Base-by-base conservation (phyloP, 2,797 vertebrate species). In the Streptopelia turtur region DNA sequence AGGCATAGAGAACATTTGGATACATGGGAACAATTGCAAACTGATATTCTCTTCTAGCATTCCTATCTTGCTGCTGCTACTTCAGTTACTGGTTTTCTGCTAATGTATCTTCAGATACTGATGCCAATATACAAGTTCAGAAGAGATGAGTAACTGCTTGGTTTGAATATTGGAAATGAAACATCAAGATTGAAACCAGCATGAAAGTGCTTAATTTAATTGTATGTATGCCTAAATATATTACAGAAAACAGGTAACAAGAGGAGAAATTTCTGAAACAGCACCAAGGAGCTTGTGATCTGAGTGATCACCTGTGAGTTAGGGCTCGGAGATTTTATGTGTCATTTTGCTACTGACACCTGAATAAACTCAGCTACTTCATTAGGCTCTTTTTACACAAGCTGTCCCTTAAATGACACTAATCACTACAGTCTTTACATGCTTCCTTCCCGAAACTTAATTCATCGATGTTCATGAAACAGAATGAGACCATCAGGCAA, bases 291-390 rank as follows among this genome's bases (percentile, higher is more conserved):
- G 16, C 28, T 35, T 55, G 52, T 79, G 88, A 52, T 83, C 37
- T 85, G 61, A 78, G 21, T 14, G 41, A 74, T 70, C 68, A 47
- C 14, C 50, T 83, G 45, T 61, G 92, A 95, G 24, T 65, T 35
- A 71, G 30, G 39, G 52, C 35, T 90, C 69, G 63, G 41, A 74
- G 18, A 9, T 79, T 83, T 88, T 65, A 61, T 61, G 30, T 66
- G 63, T 83, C 6, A 1, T 71, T 94, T 91, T 92, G 61, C 39
- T 52, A 79, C 59, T 60, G 78, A 83, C 35, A 89, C 37, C 53
- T 91, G 72, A 91, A 91, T 71, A 93, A 96, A 85, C 43, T 52
- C 89, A 74, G 83, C 37, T 86, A 70, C 33, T 49, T 63, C 13
- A 50, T 81, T 89, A 87, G 28, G 28, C 35, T 82, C 28, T 75